A percentile compares a stretch with the other conserved stretches of the same genome.
Conservation (phyloP, 2,888 invertebrate species). For the Drosophila neotestacea region DNA sequence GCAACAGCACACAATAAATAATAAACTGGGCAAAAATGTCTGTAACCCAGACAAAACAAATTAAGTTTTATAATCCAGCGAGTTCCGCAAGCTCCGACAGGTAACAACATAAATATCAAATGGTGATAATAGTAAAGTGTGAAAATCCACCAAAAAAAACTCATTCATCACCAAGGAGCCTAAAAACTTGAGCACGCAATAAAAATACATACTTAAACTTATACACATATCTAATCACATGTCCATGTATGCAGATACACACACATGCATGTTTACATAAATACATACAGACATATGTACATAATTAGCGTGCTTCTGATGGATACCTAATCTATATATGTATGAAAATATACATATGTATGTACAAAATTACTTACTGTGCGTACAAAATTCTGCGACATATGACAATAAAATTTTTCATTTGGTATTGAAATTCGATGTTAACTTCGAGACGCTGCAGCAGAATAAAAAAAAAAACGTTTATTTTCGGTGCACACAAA, state of each 20-base stretch:
- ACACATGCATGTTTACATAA: conserved; percentile 37
- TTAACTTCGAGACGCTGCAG: conserved; percentile 44
- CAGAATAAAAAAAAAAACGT: conserved; percentile 19
- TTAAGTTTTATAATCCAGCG: conserved; percentile 91
- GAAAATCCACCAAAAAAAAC: conserved; percentile 47
- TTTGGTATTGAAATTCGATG: conserved; percentile 39
- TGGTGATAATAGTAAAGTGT: conserved; percentile 53
- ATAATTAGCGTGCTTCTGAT: conserved; percentile 37
- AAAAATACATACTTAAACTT: conserved; percentile 21
- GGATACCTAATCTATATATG: conserved; percentile 33
- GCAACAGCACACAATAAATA: conserved; percentile 34
- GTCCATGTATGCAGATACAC: conserved; percentile 29
- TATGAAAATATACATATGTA: not conserved
- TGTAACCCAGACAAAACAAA: conserved; percentile 83
- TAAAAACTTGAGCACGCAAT: conserved; percentile 61
- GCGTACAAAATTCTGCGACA: conserved; percentile 18
- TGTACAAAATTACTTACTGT: conserved; percentile 12
- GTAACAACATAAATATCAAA: conserved; percentile 86
- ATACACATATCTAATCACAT: conserved; percentile 31
- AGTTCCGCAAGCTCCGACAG: conserved; percentile 97
- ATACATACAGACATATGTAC: conserved; percentile 20
- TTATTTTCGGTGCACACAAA: conserved; percentile 33
- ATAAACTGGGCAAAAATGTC: conserved; percentile 67
- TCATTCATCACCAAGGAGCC: conserved; percentile 59
- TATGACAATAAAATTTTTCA: conserved; percentile 46